Conservation (phyloP, 2,888 invertebrate genomes). For the Ischnus inquisitorius region DNA sequence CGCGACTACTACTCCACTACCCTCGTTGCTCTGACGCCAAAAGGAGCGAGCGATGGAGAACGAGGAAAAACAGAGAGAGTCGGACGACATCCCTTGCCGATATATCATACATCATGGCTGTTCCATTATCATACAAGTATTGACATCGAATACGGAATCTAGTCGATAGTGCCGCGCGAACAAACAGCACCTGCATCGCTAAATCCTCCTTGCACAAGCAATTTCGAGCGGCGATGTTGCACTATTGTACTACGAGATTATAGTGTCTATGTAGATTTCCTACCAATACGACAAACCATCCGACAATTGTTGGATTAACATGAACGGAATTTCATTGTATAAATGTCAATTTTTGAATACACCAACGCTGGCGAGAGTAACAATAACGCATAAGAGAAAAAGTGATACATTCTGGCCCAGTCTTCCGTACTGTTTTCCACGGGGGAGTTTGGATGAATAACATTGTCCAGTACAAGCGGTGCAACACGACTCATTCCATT, state of each 20-base stretch:
- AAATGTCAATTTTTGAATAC: too few species aligned
- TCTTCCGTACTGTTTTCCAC: not conserved
- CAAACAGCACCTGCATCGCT: not conserved
- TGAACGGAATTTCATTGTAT: not conserved
- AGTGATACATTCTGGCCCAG: too few species aligned
- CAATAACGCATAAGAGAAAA: too few species aligned
- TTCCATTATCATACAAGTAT: constrained; percentile 23
- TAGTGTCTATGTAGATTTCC: not conserved
- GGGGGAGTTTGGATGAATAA: not conserved
- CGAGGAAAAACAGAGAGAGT: constrained; percentile 17
- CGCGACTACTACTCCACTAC: constrained; percentile 68
- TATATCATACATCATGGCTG: constrained; percentile 41
- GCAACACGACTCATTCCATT: not conserved
- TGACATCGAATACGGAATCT: constrained; percentile 16
- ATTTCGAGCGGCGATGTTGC: constrained; percentile 6
- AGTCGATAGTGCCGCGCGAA: constrained; percentile 19
- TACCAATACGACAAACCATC: constrained; percentile 7
- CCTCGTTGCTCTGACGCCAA: constrained; percentile 39
- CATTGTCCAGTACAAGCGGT: constrained; percentile 8
- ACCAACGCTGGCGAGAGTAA: too few species aligned
- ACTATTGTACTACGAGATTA: not conserved
- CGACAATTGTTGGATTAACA: constrained; percentile 10
- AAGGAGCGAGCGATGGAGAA: constrained; percentile 23
- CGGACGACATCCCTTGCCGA: constrained; percentile 46
- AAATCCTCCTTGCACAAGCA: constrained; percentile 12